Evolutionary conservation across 2,797 vertebrate species (phyloP), one percentile per base, ranked within the genome.

Genomic region (Platyrinchus mystaceus): DNA sequence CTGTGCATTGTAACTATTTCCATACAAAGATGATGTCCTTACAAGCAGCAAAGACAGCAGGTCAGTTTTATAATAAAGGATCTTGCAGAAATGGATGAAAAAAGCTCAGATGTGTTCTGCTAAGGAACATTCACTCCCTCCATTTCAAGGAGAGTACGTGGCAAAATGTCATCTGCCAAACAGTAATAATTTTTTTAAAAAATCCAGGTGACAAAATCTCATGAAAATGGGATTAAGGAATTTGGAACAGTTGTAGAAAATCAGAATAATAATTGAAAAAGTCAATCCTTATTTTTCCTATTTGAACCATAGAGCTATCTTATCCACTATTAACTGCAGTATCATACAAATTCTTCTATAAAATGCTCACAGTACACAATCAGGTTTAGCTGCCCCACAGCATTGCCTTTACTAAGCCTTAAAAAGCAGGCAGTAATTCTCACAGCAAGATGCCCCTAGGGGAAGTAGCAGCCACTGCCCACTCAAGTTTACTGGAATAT

Each of bases 381-480:
- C 36, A 59, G 19, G 17, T 69, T 89, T 60, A 89, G 50, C 62
- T 28, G 64, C 9, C 9, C 13, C 27, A 47, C n/a, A 56, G 39
- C 6, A 5, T 16, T 58, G 53, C 32, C 34, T 66, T 90, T 62
- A 62, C 22, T 44, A 9, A 0, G 0, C n/a, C 75, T 77, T 46
- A 43, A 63, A 78, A 87, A 76, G 47, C 30, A 27, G 24, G 36
- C 36, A 71, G 59, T n/a, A 81, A 27, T 56, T 90, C 41, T 58
- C n/a, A 68, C 26, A 81, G 43, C 10, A 73, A 66, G 28, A 56
- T 36, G 17, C 26, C 30, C 47, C 58, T 82, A 36, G 39, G 52
- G 36, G n/a, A 53, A 64, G 37, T 10, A 64, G 28, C 69, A 68
- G 58, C 41, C 0, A 0, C 36, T 73, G 41, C 14, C 8, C 30